phyloP scores from a whole-genome alignment of 2,888 invertebrate species.

The Catocala sponsa region DNA sequence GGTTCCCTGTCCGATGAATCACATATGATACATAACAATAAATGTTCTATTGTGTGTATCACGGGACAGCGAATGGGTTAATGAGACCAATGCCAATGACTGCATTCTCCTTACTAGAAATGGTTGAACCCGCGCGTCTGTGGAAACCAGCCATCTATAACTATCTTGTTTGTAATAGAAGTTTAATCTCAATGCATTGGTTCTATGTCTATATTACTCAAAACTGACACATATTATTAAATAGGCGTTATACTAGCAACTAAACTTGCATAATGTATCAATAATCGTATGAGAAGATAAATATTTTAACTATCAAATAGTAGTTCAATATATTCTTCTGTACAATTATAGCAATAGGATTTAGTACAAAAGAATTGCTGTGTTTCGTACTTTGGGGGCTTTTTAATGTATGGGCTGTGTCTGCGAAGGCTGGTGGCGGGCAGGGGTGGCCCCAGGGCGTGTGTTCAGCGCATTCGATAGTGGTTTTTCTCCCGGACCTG shows the following conservation, averaged over 20 bases:
- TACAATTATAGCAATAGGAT: constrained; percentile 18
- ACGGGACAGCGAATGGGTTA: too few relatives aligned
- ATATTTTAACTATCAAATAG: constrained; percentile 13
- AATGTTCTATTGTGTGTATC: too few relatives aligned
- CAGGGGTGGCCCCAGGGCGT: constrained; percentile 14
- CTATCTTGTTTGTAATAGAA: too few relatives aligned
- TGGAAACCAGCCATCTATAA: too few relatives aligned
- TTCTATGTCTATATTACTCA: too few relatives aligned
- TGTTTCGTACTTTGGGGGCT: constrained; percentile 16
- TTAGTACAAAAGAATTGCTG: constrained; percentile 11
- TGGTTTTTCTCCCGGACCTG: constrained; percentile 95
- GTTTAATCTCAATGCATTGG: too few relatives aligned
- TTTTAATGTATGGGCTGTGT: constrained; percentile 13
- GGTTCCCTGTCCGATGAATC: too few relatives aligned
- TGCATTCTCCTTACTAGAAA: too few relatives aligned
- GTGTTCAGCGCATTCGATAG: constrained; percentile 95
- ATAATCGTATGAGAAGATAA: neutral
- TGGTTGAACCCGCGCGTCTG: too few relatives aligned
- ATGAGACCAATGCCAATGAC: too few relatives aligned
- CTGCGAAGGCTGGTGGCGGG: constrained; percentile 38
- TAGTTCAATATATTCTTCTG: constrained; percentile 13
- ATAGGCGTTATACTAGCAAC: neutral
- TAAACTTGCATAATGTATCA: neutral
- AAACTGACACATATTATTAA: too few relatives aligned
- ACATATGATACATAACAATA: too few relatives aligned